phyloP scores from a whole-genome alignment of 2,888 invertebrate genomes.

The Leptopterna dolabrata region DNA sequence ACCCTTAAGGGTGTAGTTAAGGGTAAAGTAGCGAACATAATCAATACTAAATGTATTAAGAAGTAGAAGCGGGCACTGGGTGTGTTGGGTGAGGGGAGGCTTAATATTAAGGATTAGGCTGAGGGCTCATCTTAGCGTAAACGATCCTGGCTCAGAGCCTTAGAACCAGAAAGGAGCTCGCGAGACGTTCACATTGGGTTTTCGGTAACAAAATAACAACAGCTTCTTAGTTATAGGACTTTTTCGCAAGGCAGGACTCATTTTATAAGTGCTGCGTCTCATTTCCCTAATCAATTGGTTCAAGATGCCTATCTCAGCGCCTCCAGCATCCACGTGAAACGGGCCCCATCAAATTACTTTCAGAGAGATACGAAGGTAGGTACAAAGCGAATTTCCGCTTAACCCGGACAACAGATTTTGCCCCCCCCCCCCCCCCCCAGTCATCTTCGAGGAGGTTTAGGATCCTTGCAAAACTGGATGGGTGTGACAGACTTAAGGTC shows the following conservation, averaged over 20 bases:
- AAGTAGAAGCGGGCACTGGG: too few species aligned
- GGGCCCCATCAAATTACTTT: not conserved
- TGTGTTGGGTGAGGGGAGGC: too few species aligned
- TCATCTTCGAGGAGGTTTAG: too few species aligned
- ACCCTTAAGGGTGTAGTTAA: too few species aligned
- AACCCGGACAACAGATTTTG: not conserved
- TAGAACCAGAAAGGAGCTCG: not conserved
- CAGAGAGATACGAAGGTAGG: not conserved
- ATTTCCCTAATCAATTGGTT: constrained; percentile 4
- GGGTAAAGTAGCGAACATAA: too few species aligned
- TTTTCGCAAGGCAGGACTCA: not conserved
- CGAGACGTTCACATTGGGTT: not conserved
- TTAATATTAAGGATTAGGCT: too few species aligned
- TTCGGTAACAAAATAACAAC: not conserved
- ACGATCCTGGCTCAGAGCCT: not conserved
- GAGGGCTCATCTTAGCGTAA: not conserved
- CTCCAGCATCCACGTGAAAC: not conserved
- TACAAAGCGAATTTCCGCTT: not conserved
- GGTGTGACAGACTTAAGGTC: too few species aligned
- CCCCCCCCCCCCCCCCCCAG: too few species aligned
- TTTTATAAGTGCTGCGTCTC: not conserved
- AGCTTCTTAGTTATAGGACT: too few species aligned
- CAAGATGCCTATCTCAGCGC: not conserved
- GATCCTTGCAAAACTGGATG: too few species aligned
- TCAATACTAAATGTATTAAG: too few species aligned